Conservation (phyloP, 2,113 vertebrate genomes). For the Dinomys branickii region DNA sequence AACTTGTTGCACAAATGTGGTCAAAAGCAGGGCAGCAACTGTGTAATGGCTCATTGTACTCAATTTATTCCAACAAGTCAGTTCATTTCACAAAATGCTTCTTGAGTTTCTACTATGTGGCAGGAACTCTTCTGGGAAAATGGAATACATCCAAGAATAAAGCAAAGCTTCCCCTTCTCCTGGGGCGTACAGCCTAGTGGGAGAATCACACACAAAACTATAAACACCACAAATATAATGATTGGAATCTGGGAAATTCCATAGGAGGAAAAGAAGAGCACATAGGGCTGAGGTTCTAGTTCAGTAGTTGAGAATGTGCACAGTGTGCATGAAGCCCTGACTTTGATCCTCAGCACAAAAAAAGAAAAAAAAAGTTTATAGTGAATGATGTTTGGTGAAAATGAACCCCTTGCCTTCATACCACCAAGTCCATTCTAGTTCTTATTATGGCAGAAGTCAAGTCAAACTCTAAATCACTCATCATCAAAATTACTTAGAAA, state of each 20-base stretch:
- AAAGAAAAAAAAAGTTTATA: not conserved
- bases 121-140: not conserved
- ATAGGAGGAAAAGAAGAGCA: not conserved
- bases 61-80: not conserved
- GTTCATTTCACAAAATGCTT: slow-evolving; percentile 13
- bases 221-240: not conserved
- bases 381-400: not conserved
- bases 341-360: not conserved
- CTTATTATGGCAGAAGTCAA: slow-evolving; percentile 15
- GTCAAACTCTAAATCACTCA: not conserved
- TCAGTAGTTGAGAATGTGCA: not conserved
- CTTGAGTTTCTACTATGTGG: not conserved
- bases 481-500: not conserved
- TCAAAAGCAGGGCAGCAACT: not conserved
- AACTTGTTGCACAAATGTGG: not conserved
- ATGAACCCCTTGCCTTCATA: not conserved
- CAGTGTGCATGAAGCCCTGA: not conserved
- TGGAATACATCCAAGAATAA: not conserved
- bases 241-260: not conserved
- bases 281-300: too few species aligned
- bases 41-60: not conserved
- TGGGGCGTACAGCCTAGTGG: not conserved
- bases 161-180: not conserved
- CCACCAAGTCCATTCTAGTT: not conserved
- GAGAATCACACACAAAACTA: not conserved